These are phyloP conservation scores for Notodonta ziczac DNA, from an alignment of 2,888 invertebrate genomes.

Conservation along the genomic window DNA sequence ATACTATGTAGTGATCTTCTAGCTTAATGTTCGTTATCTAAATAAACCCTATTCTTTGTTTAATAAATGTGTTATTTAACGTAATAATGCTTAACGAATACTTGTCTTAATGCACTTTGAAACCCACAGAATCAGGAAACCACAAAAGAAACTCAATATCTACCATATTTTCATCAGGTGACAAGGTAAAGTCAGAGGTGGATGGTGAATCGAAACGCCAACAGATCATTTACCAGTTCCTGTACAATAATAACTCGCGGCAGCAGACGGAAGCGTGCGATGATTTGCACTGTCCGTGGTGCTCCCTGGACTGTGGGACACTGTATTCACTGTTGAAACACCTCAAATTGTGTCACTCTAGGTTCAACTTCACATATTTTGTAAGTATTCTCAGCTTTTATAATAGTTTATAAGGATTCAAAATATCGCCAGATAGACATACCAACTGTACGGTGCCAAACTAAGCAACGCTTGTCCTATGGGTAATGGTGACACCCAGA, in stretches of 20 bases:
- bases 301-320: constrained; percentile 94
- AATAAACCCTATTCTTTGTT: too few species aligned
- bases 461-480: too few species aligned
- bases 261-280: constrained; percentile 98
- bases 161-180: constrained; percentile 45
- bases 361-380: constrained; percentile 96
- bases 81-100: too few species aligned
- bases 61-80: too few species aligned
- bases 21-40: too few species aligned
- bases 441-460: too few species aligned
- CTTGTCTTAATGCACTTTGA: not conserved
- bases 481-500: too few species aligned
- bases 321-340: constrained; percentile 96
- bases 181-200: constrained; percentile 59
- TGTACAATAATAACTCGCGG: constrained; percentile 96
- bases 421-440: too few species aligned
- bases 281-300: constrained; percentile 98
- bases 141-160: constrained; percentile 2
- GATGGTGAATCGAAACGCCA: constrained; percentile 78
- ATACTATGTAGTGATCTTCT: too few species aligned
- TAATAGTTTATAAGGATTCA: too few species aligned
- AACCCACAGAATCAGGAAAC: constrained; percentile 4
- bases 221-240: constrained; percentile 97
- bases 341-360: constrained; percentile 95
- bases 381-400: constrained; percentile 78